These are phyloP conservation scores for Eptatretus burgeri DNA, from an alignment of 2,113 vertebrate species.

Conservation along the genomic window DNA sequence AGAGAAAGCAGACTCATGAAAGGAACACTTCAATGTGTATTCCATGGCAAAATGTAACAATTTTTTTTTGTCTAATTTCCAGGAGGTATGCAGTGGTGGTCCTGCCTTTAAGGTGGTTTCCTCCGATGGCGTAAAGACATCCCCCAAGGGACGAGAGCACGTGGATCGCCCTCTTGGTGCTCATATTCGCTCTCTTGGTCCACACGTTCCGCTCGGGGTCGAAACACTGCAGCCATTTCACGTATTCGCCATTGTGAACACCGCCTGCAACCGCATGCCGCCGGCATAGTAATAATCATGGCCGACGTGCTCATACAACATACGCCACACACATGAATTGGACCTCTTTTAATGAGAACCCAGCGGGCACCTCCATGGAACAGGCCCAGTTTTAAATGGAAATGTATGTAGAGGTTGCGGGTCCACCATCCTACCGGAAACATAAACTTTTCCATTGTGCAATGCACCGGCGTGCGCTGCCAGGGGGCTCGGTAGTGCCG, in stretches of 20 bases:
- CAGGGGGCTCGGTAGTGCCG: slow-evolving; percentile 59
- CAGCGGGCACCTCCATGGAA: too few species aligned
- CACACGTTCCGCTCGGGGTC: slow-evolving; percentile 96
- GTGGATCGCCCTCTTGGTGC: slow-evolving; percentile 93
- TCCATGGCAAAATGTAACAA: too few species aligned
- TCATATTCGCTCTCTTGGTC: slow-evolving; percentile 97
- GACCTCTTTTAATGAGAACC: too few species aligned
- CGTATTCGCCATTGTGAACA: slow-evolving; percentile 90
- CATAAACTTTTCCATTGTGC: slow-evolving; percentile 93
- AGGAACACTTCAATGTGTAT: too few species aligned
- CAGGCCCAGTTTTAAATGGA: too few species aligned
- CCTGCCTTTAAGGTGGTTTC: slow-evolving; percentile 96
- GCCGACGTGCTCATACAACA: too few species aligned
- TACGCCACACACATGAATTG: too few species aligned
- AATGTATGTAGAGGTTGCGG: too few species aligned
- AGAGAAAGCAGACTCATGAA: too few species aligned
- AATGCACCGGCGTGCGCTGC: slow-evolving; percentile 79
- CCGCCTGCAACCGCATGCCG: slow-evolving; percentile 26
- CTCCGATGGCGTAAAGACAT: slow-evolving; percentile 84
- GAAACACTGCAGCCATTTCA: slow-evolving; percentile 93
- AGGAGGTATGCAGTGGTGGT: slow-evolving; percentile 7
- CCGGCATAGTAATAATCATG: too few species aligned
- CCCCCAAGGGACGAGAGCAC: slow-evolving; percentile 83
- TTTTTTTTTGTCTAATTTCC: too few species aligned
- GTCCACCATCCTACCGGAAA: slow-evolving; percentile 42